A percentile compares a stretch with the other conserved stretches of the same genome.
Evolutionary conservation across 2,888 invertebrate species (phyloP).

Genomic region (Acronicta aceris): DNA sequence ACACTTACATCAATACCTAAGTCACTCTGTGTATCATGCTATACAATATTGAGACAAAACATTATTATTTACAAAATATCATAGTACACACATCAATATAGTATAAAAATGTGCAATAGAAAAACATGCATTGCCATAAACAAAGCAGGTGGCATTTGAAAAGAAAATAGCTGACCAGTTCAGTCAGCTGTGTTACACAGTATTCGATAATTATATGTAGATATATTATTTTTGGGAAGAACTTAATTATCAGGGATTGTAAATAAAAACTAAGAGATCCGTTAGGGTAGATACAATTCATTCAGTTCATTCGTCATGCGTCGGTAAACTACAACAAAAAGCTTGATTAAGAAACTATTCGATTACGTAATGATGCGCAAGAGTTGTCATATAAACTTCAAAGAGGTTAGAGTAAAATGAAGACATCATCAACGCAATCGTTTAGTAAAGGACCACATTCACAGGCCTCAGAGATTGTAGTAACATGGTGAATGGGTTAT

Average conservation of each 20-base stretch:
- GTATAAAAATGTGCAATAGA: constrained; percentile 60
- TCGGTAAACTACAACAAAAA: constrained; percentile 75
- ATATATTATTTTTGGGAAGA: constrained; percentile 32
- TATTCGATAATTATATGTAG: constrained; percentile 17
- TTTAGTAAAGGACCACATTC: constrained; percentile 80
- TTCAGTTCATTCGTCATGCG: constrained; percentile 72
- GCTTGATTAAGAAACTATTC: constrained; percentile 73
- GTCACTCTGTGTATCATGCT: constrained; percentile 57
- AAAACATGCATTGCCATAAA: constrained; percentile 79
- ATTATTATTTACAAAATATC: constrained; percentile 53
- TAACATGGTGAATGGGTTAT: constrained; percentile 84
- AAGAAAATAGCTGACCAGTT: constrained; percentile 45
- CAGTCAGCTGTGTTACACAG: constrained; percentile 25
- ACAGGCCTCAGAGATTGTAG: constrained; percentile 79
- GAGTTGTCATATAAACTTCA: constrained; percentile 24
- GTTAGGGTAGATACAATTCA: constrained; percentile 39
- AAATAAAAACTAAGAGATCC: constrained; percentile 33
- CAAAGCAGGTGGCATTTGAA: constrained; percentile 71
- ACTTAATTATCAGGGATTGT: constrained; percentile 29
- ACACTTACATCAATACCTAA: constrained; percentile 57
- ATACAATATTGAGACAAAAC: constrained; percentile 53
- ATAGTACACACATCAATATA: constrained; percentile 54
- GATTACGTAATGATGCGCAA: constrained; percentile 67
- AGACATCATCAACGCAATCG: constrained; percentile 70
- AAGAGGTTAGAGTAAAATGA: constrained; percentile 35